These are phyloP conservation scores for Chitala chitala DNA, from an alignment of 2,113 vertebrate species.

Conservation along the genomic window DNA sequence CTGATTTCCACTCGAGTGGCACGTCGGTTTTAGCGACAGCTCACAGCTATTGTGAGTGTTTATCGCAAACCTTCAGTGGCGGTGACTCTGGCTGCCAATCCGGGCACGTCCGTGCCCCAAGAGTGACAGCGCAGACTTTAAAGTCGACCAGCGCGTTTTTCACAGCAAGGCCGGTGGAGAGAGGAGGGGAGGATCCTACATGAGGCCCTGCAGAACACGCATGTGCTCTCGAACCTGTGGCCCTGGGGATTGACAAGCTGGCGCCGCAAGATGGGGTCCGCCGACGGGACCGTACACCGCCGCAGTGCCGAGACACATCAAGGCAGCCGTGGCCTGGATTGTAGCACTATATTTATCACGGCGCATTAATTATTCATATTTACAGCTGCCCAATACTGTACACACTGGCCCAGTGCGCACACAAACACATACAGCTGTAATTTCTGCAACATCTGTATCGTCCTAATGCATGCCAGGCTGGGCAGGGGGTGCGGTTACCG, in stretches of 20 bases:
- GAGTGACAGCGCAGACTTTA: background rate
- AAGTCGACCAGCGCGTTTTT: background rate
- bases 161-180: background rate
- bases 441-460: slow-evolving; percentile 4
- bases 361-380: slow-evolving; percentile 23
- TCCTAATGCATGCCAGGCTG: background rate
- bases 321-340: slow-evolving; percentile 16
- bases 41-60: background rate
- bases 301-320: background rate
- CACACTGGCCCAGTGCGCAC: background rate
- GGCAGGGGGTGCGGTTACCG: background rate
- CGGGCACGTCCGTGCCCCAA: background rate
- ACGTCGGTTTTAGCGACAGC: background rate
- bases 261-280: background rate
- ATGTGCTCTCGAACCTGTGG: too few relatives aligned
- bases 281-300: background rate
- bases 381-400: slow-evolving; percentile 16
- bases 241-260: background rate
- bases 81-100: too few relatives aligned
- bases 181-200: background rate
- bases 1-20: background rate
- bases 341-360: slow-evolving; percentile 20
- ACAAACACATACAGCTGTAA: background rate
- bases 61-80: background rate
- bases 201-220: background rate